These are phyloP conservation scores for Cheilosia scutellata DNA, from an alignment of 2,888 invertebrate genomes.

Conservation along the genomic window DNA sequence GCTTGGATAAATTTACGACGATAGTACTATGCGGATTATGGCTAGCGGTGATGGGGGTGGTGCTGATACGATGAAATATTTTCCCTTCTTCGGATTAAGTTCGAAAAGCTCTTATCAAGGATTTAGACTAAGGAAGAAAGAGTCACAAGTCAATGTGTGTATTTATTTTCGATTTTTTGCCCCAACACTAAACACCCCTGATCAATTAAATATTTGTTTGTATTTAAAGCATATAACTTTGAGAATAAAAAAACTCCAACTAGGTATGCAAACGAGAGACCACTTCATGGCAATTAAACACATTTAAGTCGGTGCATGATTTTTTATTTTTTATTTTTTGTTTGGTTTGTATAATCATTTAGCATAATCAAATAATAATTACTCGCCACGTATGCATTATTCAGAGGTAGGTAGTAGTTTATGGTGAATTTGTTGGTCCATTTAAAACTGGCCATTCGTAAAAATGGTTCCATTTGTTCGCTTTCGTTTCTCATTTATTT, in stretches of 20 bases:
- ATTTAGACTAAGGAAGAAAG: conserved; percentile 13
- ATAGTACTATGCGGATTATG: neutral
- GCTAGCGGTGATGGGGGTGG: conserved; percentile 19
- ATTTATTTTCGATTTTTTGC: conserved; percentile 1
- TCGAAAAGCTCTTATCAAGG: conserved; percentile 63
- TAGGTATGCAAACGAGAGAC: conserved; percentile 45
- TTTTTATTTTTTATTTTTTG: neutral
- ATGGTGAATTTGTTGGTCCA: conserved; percentile 63
- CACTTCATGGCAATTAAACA: conserved; percentile 55
- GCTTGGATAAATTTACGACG: conserved; percentile 45
- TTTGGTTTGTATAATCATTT: conserved; percentile 25
- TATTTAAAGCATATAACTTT: neutral
- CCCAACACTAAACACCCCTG: neutral
- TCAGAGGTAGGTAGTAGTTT: conserved; percentile 33
- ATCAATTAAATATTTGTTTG: too few relatives aligned
- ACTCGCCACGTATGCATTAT: conserved; percentile 51
- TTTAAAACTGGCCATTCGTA: conserved; percentile 64
- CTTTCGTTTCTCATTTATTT: conserved; percentile 13
- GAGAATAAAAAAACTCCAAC: conserved; percentile 8
- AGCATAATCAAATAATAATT: conserved; percentile 68
- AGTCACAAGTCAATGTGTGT: conserved; percentile 10
- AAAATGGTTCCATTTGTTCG: conserved; percentile 57
- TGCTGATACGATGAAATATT: conserved; percentile 64
- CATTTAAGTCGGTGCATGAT: conserved; percentile 27
- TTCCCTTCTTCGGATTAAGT: conserved; percentile 57